Evolutionary conservation across 1,140 invertebrate genomes (phyloP), one percentile per base, ranked within the genome.

Genomic region (Panagrolaimus sp.): DNA sequence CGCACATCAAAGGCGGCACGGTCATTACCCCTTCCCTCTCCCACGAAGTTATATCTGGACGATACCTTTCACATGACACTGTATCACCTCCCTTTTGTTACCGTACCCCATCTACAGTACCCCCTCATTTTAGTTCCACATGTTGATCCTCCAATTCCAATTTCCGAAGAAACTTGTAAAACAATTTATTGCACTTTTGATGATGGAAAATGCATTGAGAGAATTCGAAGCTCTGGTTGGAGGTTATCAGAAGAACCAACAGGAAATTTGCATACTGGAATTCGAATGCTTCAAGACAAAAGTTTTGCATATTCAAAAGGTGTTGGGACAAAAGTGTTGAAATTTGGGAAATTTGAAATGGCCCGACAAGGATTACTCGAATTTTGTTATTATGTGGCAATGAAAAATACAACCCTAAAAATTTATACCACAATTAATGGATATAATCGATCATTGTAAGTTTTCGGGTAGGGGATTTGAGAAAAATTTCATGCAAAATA

Each of bases 151-250:
- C 76, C 70, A 6, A 32, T 64, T n/a, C 76, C 76, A 32, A 43
- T 78, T 12, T 47, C 65, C 48, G 47, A 63, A 14, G 58, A 70
- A 14, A 68, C 75, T 0, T 78, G 76, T 64, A 63, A 66, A 12
- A 21, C 55, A 0, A 24, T 78, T n/a, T 58, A 72, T 43, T 78
- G 76, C 48, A 67, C 67, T 17, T 78, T 78, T 65, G 76, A 78
- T 26, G 63, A 69, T 6, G 38, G 43, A 21, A 26, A 32, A 28
- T 79, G 76, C 43, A 32, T 74, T 28, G 68, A 76, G 21, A 58
- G 71, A 44, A 17, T 79, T n/a, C 32, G 45, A 6, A 71, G 71
- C 6, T 71, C 67, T 14, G 72, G 76, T 17, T 79, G 76, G 76
- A 48, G 70, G 12, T 32, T 55, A 4, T 24, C 55, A n/a, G 46